Evolutionary conservation across 2,797 vertebrate species (phyloP), one percentile per base, ranked within the genome.

Genomic region (Todus mexicanus): DNA sequence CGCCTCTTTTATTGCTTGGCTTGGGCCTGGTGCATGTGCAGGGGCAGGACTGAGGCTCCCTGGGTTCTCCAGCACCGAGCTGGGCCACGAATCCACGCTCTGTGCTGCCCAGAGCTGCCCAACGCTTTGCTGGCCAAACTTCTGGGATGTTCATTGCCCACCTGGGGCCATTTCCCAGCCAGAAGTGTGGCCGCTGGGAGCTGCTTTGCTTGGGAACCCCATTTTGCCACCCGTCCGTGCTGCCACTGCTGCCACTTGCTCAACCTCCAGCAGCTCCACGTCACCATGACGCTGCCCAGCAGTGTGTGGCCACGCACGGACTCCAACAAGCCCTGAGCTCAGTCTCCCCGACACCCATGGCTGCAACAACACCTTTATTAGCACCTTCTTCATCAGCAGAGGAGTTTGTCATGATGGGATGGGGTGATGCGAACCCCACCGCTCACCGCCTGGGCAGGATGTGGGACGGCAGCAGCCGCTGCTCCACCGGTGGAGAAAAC

Each of bases 181-280:
- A 4, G 68, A 33, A 60, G 10, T 4, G 1, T 8, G 4, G 31
- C 0, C 2, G 16, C 16, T 9, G 12, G 1, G 35, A 22, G 26
- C 31, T 16, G 12, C 2, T 26, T 40, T 54, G 16, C 19, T 11
- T 2, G 37, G n/a, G 31, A 42, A 20, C 42, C 17, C 8, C 1
- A 0, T n/a, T 60, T 27, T 0, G 14, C 9, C 12, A 11, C 10
- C 29, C 19, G 0, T 1, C 31, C 1, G 0, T 1, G 2, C 25
- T 2, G 50, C 13, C 21, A 17, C 23, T 4, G 1, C 11, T 5
- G 16, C 21, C 25, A 0, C 12, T 79, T 40, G 42, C 76, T 42
- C 81, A 53, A 22, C 12, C 33, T 22, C 65, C 3, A 3, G 31
- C 23, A 10, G 33, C 33, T 45, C 23, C 5, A 2, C 1, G 14